Evolutionary conservation across 2,888 invertebrate species (phyloP).

Genomic region (Busseola fusca): DNA sequence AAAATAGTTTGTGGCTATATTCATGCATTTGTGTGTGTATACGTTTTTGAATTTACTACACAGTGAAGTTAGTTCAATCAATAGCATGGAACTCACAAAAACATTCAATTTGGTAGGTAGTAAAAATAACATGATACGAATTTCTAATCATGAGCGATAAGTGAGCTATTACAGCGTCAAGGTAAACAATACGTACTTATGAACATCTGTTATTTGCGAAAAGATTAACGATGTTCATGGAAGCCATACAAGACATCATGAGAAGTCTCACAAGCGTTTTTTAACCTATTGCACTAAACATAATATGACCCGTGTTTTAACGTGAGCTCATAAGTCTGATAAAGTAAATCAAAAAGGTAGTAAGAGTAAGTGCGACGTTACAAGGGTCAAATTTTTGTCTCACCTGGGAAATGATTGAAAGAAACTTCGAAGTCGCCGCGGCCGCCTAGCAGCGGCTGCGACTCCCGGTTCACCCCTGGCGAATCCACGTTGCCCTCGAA

Average conservation of each 20-base stretch:
- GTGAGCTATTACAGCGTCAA: constrained; percentile 62
- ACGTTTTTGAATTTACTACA: constrained; percentile 68
- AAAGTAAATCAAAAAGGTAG: constrained; percentile 58
- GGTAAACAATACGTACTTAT: constrained; percentile 67
- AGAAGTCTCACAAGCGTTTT: constrained; percentile 72
- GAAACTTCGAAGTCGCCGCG: constrained; percentile 92
- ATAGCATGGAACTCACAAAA: constrained; percentile 57
- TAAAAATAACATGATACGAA: constrained; percentile 59
- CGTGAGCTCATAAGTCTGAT: constrained; percentile 59
- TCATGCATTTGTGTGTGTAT: constrained; percentile 71
- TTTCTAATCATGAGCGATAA: constrained; percentile 58
- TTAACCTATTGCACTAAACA: constrained; percentile 34
- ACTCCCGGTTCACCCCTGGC: constrained; percentile 95
- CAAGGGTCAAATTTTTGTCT: constrained; percentile 56
- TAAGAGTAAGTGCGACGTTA: constrained; percentile 65
- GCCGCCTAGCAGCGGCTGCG: constrained; percentile 97
- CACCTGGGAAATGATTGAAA: constrained; percentile 96
- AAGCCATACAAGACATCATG: constrained; percentile 70
- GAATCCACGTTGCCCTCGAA: constrained; percentile 96
- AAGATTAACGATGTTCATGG: constrained; percentile 51
- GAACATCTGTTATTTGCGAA: constrained; percentile 62
- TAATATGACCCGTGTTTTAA: constrained; percentile 46
- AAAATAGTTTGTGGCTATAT: constrained; percentile 80
- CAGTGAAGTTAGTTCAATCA: constrained; percentile 77
- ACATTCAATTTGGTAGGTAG: constrained; percentile 59